Conservation (phyloP, 2,797 vertebrate genomes). For the Hyperoplus immaculatus region DNA sequence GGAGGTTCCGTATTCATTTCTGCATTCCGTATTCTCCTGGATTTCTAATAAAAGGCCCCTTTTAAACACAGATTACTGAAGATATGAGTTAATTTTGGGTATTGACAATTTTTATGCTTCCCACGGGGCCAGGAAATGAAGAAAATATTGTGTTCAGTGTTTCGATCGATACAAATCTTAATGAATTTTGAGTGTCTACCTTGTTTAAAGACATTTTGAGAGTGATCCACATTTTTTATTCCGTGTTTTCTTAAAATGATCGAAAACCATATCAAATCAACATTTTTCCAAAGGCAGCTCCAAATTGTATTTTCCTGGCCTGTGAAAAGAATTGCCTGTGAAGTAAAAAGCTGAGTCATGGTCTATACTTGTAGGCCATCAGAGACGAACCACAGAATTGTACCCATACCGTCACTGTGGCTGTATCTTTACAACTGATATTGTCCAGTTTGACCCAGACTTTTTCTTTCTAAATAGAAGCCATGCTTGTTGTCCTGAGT, state of each 20-base stretch:
- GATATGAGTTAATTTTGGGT: slow-evolving; percentile 39
- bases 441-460: slow-evolving; percentile 19
- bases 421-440: slow-evolving; percentile 1
- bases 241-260: slow-evolving; percentile 3
- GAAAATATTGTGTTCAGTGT: slow-evolving; percentile 26
- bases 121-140: slow-evolving; percentile 13
- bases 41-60: slow-evolving; percentile 40
- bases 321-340: neutral
- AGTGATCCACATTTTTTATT: neutral
- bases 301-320: neutral
- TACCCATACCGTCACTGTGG: neutral
- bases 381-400: slow-evolving; percentile 7
- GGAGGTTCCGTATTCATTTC: slow-evolving; percentile 18
- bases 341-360: slow-evolving; percentile 19
- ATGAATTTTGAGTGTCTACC: slow-evolving; percentile 18
- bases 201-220: slow-evolving; percentile 14
- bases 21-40: slow-evolving; percentile 8
- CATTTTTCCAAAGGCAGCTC: slow-evolving; percentile 10
- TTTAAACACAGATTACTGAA: slow-evolving; percentile 25
- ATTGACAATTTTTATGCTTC: slow-evolving; percentile 43
- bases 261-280: neutral
- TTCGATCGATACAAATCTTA: slow-evolving; percentile 22
- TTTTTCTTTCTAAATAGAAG: slow-evolving; percentile 17
- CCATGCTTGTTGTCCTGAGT: slow-evolving; percentile 20
- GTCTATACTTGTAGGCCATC: neutral